phyloP scores from a whole-genome alignment of 2,888 invertebrate genomes.

The Bruchidius siliquastri region DNA sequence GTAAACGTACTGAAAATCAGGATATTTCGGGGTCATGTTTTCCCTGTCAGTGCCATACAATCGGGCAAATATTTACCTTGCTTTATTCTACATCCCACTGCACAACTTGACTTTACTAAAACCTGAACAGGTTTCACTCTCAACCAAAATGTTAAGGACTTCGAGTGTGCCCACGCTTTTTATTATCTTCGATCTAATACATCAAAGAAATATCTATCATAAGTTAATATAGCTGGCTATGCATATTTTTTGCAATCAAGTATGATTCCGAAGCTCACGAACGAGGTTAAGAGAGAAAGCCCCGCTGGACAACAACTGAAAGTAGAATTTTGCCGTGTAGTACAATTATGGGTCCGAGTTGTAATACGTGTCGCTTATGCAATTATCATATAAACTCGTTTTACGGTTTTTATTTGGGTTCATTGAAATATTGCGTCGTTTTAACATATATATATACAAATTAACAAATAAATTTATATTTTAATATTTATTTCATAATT shows the following conservation, averaged over 20 bases:
- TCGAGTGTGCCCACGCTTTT: background rate
- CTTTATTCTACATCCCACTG: background rate
- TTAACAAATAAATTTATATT: too few relatives aligned
- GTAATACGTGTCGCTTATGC: background rate
- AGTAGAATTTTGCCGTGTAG: background rate
- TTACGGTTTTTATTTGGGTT: background rate
- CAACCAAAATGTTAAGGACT: background rate
- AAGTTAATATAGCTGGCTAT: background rate
- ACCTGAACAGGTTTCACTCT: background rate
- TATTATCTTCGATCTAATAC: background rate
- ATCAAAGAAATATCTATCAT: background rate
- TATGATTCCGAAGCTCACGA: background rate
- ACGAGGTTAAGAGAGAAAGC: background rate
- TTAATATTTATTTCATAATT: too few relatives aligned
- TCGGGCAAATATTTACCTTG: too few relatives aligned
- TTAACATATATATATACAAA: too few relatives aligned
- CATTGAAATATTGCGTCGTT: background rate
- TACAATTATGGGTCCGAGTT: background rate
- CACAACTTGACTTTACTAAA: background rate
- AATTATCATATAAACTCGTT: background rate
- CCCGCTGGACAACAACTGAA: background rate
- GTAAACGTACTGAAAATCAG: too few relatives aligned
- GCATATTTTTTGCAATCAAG: background rate
- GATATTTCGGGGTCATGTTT: too few relatives aligned
- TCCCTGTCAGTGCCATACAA: too few relatives aligned